These are phyloP conservation scores for Phyto melanocephala DNA, from an alignment of 2,888 invertebrate species.

Conservation along the genomic window DNA sequence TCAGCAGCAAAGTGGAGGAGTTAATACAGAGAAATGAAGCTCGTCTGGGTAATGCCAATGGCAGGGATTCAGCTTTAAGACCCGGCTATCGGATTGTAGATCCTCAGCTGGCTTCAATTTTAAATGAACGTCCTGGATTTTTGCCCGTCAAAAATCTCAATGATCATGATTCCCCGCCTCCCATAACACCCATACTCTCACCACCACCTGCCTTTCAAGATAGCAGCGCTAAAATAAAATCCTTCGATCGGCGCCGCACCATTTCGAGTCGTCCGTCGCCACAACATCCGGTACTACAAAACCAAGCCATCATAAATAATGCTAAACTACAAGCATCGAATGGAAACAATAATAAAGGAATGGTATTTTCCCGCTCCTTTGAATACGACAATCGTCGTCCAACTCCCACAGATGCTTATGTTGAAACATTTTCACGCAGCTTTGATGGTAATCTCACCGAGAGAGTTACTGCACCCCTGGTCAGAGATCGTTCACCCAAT, in stretches of 20 bases:
- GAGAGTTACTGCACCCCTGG: slow-evolving; percentile 67
- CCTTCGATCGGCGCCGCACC: slow-evolving; percentile 70
- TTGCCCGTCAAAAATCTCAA: slow-evolving; percentile 76
- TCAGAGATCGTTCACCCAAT: slow-evolving; percentile 75
- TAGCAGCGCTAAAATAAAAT: slow-evolving; percentile 73
- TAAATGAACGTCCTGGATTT: slow-evolving; percentile 78
- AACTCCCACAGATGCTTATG: slow-evolving; percentile 73
- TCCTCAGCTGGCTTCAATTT: slow-evolving; percentile 76
- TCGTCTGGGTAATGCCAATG: slow-evolving; percentile 67
- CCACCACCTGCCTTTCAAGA: slow-evolving; percentile 86
- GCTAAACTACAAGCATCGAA: slow-evolving; percentile 66
- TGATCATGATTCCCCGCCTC: slow-evolving; percentile 81
- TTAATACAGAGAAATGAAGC: slow-evolving; percentile 78
- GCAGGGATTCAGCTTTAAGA: slow-evolving; percentile 71
- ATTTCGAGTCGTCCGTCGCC: slow-evolving; percentile 65
- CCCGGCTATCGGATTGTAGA: slow-evolving; percentile 77
- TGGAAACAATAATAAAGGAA: slow-evolving; percentile 71
- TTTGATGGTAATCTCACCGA: slow-evolving; percentile 78
- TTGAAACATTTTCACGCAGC: slow-evolving; percentile 78
- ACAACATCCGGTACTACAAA: slow-evolving; percentile 53
- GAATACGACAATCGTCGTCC: slow-evolving; percentile 78
- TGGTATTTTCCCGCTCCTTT: slow-evolving; percentile 79
- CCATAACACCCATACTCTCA: slow-evolving; percentile 85
- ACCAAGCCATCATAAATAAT: slow-evolving; percentile 73
- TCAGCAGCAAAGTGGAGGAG: slow-evolving; percentile 78